These are phyloP conservation scores for Synanthedon andrenaeformis DNA, from an alignment of 2,888 invertebrate genomes.

Conservation along the genomic window DNA sequence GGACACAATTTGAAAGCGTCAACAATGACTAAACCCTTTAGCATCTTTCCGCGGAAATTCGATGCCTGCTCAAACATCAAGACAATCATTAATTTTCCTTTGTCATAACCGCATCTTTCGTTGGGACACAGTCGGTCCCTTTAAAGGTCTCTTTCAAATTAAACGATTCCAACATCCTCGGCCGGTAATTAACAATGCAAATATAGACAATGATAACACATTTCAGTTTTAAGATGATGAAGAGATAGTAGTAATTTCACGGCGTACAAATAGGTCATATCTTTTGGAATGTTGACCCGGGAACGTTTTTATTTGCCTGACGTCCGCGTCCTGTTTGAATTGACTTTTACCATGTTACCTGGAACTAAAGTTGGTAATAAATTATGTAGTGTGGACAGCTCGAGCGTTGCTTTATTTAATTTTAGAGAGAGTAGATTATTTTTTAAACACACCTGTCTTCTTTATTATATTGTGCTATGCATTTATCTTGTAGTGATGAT, in stretches of 20 bases:
- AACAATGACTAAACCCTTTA: constrained; percentile 4
- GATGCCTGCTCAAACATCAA: constrained; percentile 7
- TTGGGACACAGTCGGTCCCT: constrained; percentile 10
- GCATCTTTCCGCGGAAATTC: constrained; percentile 9
- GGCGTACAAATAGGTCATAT: constrained; percentile 50
- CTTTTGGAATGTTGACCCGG: constrained; percentile 26
- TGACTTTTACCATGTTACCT: constrained; percentile 38
- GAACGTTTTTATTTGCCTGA: constrained; percentile 47
- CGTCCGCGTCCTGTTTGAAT: constrained; percentile 40
- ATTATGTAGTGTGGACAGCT: constrained; percentile 43
- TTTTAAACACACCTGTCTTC: constrained; percentile 22
- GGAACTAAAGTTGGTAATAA: constrained; percentile 37
- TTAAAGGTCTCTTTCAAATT: constrained; percentile 15
- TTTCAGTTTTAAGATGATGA: constrained; percentile 19
- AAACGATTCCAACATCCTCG: constrained; percentile 20
- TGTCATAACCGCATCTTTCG: constrained; percentile 14
- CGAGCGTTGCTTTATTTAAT: constrained; percentile 13
- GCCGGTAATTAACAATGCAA: constrained; percentile 44
- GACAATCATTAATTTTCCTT: constrained; percentile 17
- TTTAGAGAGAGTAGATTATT: constrained; percentile 6
- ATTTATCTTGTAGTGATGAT: not conserved
- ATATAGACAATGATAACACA: constrained; percentile 52
- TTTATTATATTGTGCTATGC: constrained; percentile 9
- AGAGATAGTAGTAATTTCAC: constrained; percentile 45
- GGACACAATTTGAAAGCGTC: not conserved